Conservation (phyloP, 2,888 invertebrate genomes). For the Melieria picta region DNA sequence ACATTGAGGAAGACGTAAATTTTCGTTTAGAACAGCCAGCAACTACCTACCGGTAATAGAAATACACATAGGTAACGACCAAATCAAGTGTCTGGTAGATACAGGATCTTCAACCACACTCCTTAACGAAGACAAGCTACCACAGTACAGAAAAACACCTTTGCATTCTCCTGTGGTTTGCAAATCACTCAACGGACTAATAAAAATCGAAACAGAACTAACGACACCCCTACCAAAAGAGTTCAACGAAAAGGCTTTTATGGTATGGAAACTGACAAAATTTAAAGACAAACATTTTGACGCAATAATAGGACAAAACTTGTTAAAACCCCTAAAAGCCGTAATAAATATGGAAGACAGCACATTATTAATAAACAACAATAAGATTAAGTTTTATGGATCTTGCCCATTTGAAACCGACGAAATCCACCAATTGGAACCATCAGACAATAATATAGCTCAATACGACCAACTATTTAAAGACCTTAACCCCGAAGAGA, state of each 20-base stretch:
- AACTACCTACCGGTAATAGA: constrained; percentile 31
- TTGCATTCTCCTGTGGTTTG: neutral
- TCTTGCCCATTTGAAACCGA: neutral
- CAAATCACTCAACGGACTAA: too few relatives aligned
- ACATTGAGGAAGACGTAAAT: constrained; percentile 27
- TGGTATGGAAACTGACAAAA: constrained; percentile 22
- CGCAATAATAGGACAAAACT: constrained; percentile 26
- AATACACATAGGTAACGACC: constrained; percentile 19
- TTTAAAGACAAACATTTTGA: constrained; percentile 24
- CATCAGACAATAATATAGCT: neutral
- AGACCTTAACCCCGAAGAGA: constrained; percentile 6
- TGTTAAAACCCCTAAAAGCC: constrained; percentile 22
- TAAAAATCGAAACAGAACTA: constrained; percentile 10
- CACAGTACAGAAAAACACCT: neutral
- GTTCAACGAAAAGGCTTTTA: constrained; percentile 13
- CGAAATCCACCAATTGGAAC: constrained; percentile 17
- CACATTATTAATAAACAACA: neutral
- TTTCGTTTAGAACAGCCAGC: constrained; percentile 30
- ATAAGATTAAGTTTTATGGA: too few relatives aligned
- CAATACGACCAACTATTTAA: neutral
- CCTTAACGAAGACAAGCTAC: neutral
- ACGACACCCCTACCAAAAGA: constrained; percentile 20
- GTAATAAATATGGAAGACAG: constrained; percentile 22
- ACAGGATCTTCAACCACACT: neutral
- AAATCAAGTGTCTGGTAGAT: neutral